phyloP scores from a whole-genome alignment of 2,113 vertebrate genomes.

The Phrynocephalus versicolor region DNA sequence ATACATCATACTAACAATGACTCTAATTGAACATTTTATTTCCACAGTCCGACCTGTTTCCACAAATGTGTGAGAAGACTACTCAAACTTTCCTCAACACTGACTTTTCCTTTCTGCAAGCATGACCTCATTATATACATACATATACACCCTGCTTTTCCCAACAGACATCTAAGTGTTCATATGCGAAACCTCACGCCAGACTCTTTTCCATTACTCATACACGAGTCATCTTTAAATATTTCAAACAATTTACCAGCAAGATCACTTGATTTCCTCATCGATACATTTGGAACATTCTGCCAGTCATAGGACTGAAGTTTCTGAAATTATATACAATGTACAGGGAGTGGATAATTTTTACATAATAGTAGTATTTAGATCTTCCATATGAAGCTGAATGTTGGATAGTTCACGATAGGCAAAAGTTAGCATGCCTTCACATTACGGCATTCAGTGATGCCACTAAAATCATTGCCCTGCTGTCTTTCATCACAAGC shows the following conservation, averaged over 20 bases:
- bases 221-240: neutral
- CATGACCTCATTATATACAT: constrained; percentile 6
- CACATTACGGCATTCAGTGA: neutral
- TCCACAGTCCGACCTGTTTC: neutral
- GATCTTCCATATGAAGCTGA: neutral
- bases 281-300: neutral
- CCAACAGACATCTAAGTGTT: constrained; percentile 9
- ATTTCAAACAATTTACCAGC: neutral
- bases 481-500: too few relatives aligned
- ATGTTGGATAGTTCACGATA: neutral
- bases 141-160: constrained; percentile 12
- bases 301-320: neutral
- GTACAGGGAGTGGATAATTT: neutral
- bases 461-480: neutral
- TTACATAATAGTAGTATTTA: neutral
- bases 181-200: neutral
- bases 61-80: neutral
- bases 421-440: neutral
- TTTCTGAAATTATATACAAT: neutral
- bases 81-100: neutral
- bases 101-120: neutral
- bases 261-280: neutral
- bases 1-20: neutral
- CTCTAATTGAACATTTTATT: neutral
- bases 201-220: neutral